Evolutionary conservation across 2,888 invertebrate genomes (phyloP), one percentile per base, ranked within the genome.

Genomic region (Cryptus armator): DNA sequence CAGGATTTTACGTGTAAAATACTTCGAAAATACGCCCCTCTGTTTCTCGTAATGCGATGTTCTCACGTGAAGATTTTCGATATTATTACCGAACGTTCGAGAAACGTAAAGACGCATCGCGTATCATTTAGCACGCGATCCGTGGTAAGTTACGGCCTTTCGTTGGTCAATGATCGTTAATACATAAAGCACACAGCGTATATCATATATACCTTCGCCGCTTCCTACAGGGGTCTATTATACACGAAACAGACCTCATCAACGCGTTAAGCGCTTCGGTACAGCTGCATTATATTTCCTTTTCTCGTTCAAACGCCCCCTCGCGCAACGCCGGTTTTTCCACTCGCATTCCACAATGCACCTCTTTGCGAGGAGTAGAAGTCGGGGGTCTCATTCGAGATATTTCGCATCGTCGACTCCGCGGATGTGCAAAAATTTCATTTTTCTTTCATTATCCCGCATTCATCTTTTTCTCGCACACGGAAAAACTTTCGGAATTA

Each of bases 201-300:
- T 10, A 9, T 24, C 19, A 24, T n/a, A 19, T 16, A 3, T 9
- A 4, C 53, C 53, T 16, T 6, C 53, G 19, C 19, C 19, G 24
- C 56, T 56, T 56, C 56, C 9, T 9, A 10, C 24, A 4, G 46
- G 12, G 3, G 10, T 10, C n/a, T 19, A 56, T 56, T 56, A 59
- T 62, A 44, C 32, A 37, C 24, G 14, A 46, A 62, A 74, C 29
- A 9, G 12, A 16, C 29, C 79, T 82, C 88, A 83, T 84, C 84
- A 81, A 84, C 83, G 81, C 80, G 83, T 88, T 88, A 88, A 85
- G 85, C 83, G 76, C 71, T 71, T 82, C 67, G 64, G 68, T 67
- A 80, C 72, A 81, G 78, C 37, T 14, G 83, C 86, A 87, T 86
- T 89, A 88, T 56, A 56, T 56, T 88, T 87, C 86, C 81, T 86